Evolutionary conservation across 2,888 invertebrate genomes (phyloP), one percentile per base, ranked within the genome.

Genomic region (Dendrolimus houi): DNA sequence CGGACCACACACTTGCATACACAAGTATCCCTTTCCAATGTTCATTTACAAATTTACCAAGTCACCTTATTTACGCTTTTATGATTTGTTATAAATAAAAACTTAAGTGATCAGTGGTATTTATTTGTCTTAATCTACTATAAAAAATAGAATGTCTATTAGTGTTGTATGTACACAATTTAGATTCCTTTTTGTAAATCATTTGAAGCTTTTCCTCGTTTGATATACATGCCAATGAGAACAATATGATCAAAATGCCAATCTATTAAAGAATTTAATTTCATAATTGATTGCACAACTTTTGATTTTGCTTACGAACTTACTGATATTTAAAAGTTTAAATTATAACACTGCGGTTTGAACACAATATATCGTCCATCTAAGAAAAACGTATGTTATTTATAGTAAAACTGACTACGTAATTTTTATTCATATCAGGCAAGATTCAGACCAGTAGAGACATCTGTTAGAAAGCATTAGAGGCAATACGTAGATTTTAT

Each of bases 1-100:
- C 85, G 73, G 83, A 75, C 73, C 65, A 59, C 73, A 72, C 67
- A 75, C 47, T 47, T 47, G 47, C 47, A 47, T 47, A 47, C 9
- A 8, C 67, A 67, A 10, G 13, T 47, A 47, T 9, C 9, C 3
- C 12, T 10, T 47, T 12, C 47, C 6, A 10, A 47, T 2, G 47
- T 47, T 47, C 47, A 47, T 47, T 47, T 47, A 12, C 9, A 47
- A 47, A 9, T 47, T 9, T 47, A 47, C 9, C 7, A 9, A 47
- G 9, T 47, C 47, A 47, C 47, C 47, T 47, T 29, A 29, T 3
- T 2, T 47, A 6, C 47, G 47, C 29, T 6, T 29, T 29, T 29
- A 29, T 47, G 47, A 47, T 9, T 29, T 29, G 47, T 47, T 47
- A 10, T 47, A 47, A 12, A 47, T 47, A 10, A 12, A 47, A 47